Evolutionary conservation across 37 sponge, comb jelly and placozoan species (phyloP).

Genomic region (Aphrocallistes beatrix): DNA sequence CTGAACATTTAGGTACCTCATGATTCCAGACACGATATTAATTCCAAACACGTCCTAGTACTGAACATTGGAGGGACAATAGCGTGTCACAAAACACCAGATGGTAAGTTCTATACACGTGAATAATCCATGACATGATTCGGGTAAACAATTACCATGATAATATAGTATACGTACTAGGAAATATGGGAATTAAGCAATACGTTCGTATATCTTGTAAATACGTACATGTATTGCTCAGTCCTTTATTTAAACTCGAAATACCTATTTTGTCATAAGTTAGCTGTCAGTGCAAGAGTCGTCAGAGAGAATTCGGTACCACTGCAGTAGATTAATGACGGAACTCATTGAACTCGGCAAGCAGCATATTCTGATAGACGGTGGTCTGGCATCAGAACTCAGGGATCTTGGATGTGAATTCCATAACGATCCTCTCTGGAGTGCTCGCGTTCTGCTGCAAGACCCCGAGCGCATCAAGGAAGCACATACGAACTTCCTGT

Average conservation of each 20-base stretch:
- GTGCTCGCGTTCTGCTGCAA: slow-evolving; percentile 42
- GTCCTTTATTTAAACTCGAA: too few relatives aligned
- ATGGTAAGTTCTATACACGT: background rate
- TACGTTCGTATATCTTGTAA: too few relatives aligned
- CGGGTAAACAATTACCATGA: too few relatives aligned
- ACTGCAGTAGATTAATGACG: background rate
- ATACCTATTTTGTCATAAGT: too few relatives aligned
- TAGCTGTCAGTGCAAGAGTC: too few relatives aligned
- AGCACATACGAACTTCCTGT: slow-evolving; percentile 38
- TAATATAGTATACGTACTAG: too few relatives aligned
- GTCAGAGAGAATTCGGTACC: too few relatives aligned
- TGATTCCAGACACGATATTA: too few relatives aligned
- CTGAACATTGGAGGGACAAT: background rate
- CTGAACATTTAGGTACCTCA: too few relatives aligned
- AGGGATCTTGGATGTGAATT: slow-evolving; percentile 36
- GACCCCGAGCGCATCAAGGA: slow-evolving; percentile 41
- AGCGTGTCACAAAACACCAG: background rate
- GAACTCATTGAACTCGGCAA: background rate
- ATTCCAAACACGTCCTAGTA: background rate
- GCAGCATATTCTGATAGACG: slow-evolving; percentile 37
- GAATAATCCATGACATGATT: too few relatives aligned
- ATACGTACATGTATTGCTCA: too few relatives aligned
- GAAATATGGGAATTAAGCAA: too few relatives aligned
- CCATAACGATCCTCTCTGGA: slow-evolving; percentile 70
- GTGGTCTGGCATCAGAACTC: slow-evolving; percentile 65